A percentile compares a stretch with the other conserved stretches of the same genome.
Conservation (phyloP, 1,140 invertebrate species). For the Vanessa atalanta region DNA sequence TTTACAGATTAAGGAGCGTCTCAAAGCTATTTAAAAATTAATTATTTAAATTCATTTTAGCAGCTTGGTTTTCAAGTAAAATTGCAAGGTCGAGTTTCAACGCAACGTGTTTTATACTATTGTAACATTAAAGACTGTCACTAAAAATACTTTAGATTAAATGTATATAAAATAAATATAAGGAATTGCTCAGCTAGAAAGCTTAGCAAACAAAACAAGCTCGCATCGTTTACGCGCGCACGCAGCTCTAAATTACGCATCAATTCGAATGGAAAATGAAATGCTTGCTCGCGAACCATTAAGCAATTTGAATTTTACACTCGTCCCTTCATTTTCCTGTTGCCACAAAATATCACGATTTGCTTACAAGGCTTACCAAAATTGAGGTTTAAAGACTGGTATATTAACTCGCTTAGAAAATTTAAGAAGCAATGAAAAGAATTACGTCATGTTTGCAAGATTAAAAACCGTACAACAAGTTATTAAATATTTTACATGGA, state of each 20-base stretch:
- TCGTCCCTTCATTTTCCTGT: constrained; percentile 77
- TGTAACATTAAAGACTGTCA: too few species aligned
- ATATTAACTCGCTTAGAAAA: constrained; percentile 16
- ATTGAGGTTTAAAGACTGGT: constrained; percentile 43
- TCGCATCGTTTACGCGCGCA: constrained; percentile 62
- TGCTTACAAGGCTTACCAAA: constrained; percentile 43
- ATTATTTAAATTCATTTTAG: too few species aligned
- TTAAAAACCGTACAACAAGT: neutral
- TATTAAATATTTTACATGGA: neutral
- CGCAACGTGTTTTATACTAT: too few species aligned
- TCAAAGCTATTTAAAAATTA: too few species aligned
- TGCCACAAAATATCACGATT: constrained; percentile 57
- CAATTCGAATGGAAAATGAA: constrained; percentile 79
- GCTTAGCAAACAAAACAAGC: constrained; percentile 55
- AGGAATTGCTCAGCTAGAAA: too few species aligned
- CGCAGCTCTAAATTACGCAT: constrained; percentile 73
- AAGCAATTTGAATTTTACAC: constrained; percentile 80
- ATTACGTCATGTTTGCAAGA: neutral
- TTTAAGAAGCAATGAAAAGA: neutral
- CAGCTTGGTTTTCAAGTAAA: too few species aligned
- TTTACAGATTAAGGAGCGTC: too few species aligned
- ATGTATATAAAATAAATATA: too few species aligned
- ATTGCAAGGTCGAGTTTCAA: too few species aligned
- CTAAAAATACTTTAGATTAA: too few species aligned
- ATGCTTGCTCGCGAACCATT: constrained; percentile 77